Evolutionary conservation across 1,140 invertebrate species (phyloP), one percentile per base, ranked within the genome.

Genomic region (Wiebesia pumilae): DNA sequence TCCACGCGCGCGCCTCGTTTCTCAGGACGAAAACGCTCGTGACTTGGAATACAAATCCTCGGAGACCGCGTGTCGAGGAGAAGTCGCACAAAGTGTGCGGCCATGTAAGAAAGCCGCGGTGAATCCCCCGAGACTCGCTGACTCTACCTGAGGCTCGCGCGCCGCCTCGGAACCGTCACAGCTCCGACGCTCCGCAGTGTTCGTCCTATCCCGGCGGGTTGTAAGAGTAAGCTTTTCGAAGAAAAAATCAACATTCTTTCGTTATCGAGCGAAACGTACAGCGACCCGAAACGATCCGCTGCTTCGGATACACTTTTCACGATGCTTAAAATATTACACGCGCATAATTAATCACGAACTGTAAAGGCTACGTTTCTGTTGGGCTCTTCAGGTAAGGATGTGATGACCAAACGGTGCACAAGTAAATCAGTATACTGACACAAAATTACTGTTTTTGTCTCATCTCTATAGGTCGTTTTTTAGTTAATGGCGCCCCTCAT

Each of bases 1-100:
- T 54, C 47, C 43, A 67, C 47, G n/a, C 43, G 43, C 43, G 19
- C 7, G 14, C 14, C 88, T 88, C 90, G 88, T 90, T 91, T 93
- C 90, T 73, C 84, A 89, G 88, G 89, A 89, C 91, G 92, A 79
- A 77, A 90, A 91, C 91, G 90, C 88, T 88, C 90, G 91, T 93
- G 90, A 92, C 91, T 92, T 88, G 87, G 89, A 92, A 92, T 91
- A 90, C 90, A 90, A 91, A 92, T 91, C 92, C 92, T 90, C 75
- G 79, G 91, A 90, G 92, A 92, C 84, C 30, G 3, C n/a, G 65
- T 14, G 86, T 86, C 65, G 88, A 87, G 88, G 81, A 89, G 88
- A 90, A 88, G 87, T 91, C 89, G 87, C 90, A 92, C 89, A 91
- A 93, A 91, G 90, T 92, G 90, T 91, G 90, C 90, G 91, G 9